These are phyloP conservation scores for Neelides sp. DNA, from an alignment of 1,140 invertebrate species.

Conservation along the genomic window DNA sequence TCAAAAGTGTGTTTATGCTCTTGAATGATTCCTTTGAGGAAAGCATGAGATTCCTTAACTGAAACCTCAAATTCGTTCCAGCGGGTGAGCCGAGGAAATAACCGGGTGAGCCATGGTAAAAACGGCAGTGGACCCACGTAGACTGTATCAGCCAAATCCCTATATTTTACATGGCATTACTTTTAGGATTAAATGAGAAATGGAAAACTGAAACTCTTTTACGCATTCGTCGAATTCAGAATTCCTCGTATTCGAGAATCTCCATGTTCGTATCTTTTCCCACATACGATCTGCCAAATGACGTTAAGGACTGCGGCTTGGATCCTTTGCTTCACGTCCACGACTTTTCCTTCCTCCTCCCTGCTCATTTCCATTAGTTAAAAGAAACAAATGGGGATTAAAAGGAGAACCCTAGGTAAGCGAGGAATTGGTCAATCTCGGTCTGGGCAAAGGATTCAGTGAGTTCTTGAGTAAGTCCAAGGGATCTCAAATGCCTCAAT, in stretches of 20 bases:
- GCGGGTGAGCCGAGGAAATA: slow-evolving; percentile 24
- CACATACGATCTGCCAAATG: slow-evolving; percentile 74
- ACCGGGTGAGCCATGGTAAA: slow-evolving; percentile 26
- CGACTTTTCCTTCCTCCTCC: slow-evolving; percentile 13
- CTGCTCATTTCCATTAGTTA: too few relatives aligned
- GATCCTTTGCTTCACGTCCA: slow-evolving; percentile 18
- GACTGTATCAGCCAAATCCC: slow-evolving; percentile 28
- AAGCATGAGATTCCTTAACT: slow-evolving; percentile 19
- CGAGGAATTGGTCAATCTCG: slow-evolving; percentile 24
- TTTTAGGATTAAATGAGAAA: neutral
- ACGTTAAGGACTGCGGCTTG: slow-evolving; percentile 37
- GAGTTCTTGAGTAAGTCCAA: slow-evolving; percentile 26
- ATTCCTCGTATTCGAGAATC: slow-evolving; percentile 31
- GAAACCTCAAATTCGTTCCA: slow-evolving; percentile 27
- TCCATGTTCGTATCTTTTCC: slow-evolving; percentile 44
- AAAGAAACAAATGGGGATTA: neutral
- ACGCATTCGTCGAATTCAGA: slow-evolving; percentile 28
- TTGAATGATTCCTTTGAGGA: slow-evolving; percentile 46
- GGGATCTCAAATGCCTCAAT: slow-evolving; percentile 23
- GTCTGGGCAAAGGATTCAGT: slow-evolving; percentile 26
- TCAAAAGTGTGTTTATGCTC: slow-evolving; percentile 57
- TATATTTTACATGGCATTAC: neutral
- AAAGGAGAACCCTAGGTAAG: slow-evolving; percentile 11
- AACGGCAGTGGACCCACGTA: slow-evolving; percentile 30
- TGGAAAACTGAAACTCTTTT: slow-evolving; percentile 1